These are phyloP conservation scores for Brachionus sp. DNA, from an alignment of 1,140 invertebrate species.

Conservation along the genomic window DNA sequence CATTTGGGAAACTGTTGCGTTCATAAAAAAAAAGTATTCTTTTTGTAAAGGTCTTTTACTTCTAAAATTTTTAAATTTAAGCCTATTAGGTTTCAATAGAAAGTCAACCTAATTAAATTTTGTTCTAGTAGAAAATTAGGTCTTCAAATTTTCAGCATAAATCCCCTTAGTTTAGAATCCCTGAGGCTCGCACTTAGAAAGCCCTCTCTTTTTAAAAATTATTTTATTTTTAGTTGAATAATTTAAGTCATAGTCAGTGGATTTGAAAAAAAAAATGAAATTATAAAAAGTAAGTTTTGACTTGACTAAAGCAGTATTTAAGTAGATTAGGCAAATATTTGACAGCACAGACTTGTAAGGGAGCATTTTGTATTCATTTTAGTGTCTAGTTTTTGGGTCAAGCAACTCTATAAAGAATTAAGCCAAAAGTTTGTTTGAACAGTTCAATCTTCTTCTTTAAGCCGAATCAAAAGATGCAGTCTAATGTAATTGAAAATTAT, in stretches of 20 bases:
- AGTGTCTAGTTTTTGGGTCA: background rate
- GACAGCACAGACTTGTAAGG: background rate
- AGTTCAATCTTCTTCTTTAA: background rate
- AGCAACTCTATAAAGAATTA: background rate
- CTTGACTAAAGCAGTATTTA: background rate
- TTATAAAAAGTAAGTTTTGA: background rate
- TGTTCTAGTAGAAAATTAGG: background rate
- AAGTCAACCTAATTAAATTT: conserved; percentile 1
- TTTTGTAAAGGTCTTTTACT: background rate
- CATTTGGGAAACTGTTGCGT: background rate
- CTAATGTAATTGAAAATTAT: background rate
- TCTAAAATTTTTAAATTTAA: background rate
- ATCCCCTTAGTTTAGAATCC: background rate
- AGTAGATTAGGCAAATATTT: background rate
- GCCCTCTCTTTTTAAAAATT: background rate
- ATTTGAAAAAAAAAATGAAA: background rate
- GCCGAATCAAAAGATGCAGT: background rate
- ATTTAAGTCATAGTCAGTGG: background rate
- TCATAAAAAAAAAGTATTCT: background rate
- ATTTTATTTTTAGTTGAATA: background rate
- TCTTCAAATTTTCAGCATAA: background rate
- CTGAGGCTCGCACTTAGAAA: background rate
- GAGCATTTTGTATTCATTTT: background rate
- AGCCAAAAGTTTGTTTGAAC: background rate
- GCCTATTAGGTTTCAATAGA: background rate